These are phyloP conservation scores for Chrysolina americana DNA, from an alignment of 2,888 invertebrate species.

Conservation along the genomic window DNA sequence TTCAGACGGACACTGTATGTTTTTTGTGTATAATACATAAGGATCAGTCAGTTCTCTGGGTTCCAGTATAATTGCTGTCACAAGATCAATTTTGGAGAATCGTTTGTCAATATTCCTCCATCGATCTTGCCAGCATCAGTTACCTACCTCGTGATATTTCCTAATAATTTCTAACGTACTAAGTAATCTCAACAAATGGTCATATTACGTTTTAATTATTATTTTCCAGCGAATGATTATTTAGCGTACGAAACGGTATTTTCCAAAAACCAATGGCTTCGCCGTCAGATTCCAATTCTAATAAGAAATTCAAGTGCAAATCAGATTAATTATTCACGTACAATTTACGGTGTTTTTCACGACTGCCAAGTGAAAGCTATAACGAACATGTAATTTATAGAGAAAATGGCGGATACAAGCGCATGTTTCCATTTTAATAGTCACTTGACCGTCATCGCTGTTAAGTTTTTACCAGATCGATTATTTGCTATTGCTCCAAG, in stretches of 20 bases:
- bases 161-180: neutral
- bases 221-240: neutral
- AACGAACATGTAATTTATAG: neutral
- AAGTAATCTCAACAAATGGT: neutral
- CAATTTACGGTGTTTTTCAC: constrained; percentile 8
- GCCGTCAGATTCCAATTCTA: neutral
- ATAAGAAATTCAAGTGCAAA: neutral
- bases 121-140: too few relatives aligned
- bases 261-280: neutral
- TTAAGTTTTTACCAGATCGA: neutral
- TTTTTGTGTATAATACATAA: too few relatives aligned
- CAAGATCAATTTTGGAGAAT: too few relatives aligned
- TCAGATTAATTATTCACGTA: neutral
- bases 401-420: neutral
- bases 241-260: constrained; percentile 18
- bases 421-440: constrained; percentile 7
- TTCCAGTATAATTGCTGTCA: too few relatives aligned
- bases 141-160: too few relatives aligned
- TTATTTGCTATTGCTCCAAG: neutral
- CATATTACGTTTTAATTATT: neutral
- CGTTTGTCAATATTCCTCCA: too few relatives aligned
- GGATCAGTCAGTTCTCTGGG: too few relatives aligned
- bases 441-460: neutral
- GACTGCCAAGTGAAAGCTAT: constrained; percentile 2
- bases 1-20: too few relatives aligned